A percentile compares a stretch with the other conserved stretches of the same genome.
Conservation (phyloP, 2,797 vertebrate species). For the Hemibagrus guttatus region DNA sequence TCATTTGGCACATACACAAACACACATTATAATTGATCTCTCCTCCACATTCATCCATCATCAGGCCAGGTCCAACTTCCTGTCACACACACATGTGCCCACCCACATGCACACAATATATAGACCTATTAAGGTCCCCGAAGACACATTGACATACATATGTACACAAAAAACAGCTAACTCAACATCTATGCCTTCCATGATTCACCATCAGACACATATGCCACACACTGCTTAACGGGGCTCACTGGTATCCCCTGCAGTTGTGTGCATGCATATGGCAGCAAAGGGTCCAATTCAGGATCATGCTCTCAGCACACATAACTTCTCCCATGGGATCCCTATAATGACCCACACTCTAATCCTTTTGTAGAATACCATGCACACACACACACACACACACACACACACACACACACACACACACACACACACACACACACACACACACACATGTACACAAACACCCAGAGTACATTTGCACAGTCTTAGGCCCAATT, state of each 20-base stretch:
- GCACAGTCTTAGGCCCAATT: constrained; percentile 15
- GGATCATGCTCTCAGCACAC: constrained; percentile 27
- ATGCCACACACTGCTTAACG: constrained; percentile 30
- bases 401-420: constrained; percentile 31
- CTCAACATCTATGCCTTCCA: constrained; percentile 20
- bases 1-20: constrained; percentile 31
- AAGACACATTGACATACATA: constrained; percentile 12
- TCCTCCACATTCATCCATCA: constrained; percentile 24
- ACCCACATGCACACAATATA: constrained; percentile 31
- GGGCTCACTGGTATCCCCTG: constrained; percentile 21
- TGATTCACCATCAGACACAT: constrained; percentile 14
- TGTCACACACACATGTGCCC: constrained; percentile 4
- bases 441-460: constrained; percentile 6
- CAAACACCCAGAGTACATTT: not conserved
- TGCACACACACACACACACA: constrained; percentile 23
- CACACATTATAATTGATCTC: constrained; percentile 26
- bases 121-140: not conserved
- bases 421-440: constrained; percentile 18
- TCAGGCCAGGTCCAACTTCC: constrained; percentile 12
- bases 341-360: constrained; percentile 24
- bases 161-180: constrained; percentile 26
- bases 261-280: constrained; percentile 32
- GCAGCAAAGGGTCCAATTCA: constrained; percentile 41
- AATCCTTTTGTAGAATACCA: constrained; percentile 11
- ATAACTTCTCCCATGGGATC: constrained; percentile 17